phyloP scores from a whole-genome alignment of 2,888 invertebrate species.

The Limnephilus marmoratus region DNA sequence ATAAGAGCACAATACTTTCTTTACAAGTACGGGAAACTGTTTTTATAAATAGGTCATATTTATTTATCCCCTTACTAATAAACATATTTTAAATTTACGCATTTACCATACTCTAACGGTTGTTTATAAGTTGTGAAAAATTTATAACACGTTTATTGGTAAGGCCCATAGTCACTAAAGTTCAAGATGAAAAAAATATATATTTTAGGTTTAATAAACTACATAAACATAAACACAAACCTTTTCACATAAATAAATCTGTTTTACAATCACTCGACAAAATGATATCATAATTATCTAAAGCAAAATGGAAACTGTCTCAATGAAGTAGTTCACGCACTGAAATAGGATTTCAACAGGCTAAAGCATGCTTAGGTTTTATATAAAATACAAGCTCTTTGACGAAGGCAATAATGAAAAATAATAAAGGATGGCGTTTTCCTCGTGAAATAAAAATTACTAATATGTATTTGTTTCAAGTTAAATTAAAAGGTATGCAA shows the following conservation, averaged over 20 bases:
- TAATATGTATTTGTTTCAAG: not conserved
- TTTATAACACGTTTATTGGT: too few species aligned
- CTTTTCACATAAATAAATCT: conserved; percentile 25
- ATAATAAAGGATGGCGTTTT: not conserved
- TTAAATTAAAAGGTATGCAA: not conserved
- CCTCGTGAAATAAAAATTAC: not conserved
- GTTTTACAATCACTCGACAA: not conserved
- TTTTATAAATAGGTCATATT: not conserved
- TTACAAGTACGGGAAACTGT: not conserved
- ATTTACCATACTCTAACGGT: too few species aligned
- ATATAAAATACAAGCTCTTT: not conserved
- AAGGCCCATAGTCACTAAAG: not conserved
- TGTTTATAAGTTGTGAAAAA: too few species aligned
- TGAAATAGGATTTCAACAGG: not conserved
- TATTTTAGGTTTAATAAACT: not conserved
- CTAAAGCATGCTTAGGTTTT: too few species aligned
- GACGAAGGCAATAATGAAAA: not conserved
- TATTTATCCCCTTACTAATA: not conserved
- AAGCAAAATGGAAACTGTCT: not conserved
- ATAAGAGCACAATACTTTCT: not conserved
- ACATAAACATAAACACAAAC: not conserved
- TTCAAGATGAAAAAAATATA: not conserved
- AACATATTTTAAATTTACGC: too few species aligned
- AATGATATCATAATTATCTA: not conserved
- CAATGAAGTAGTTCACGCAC: not conserved